phyloP scores from a whole-genome alignment of 2,113 vertebrate genomes.

The Dicentrarchus labrax region DNA sequence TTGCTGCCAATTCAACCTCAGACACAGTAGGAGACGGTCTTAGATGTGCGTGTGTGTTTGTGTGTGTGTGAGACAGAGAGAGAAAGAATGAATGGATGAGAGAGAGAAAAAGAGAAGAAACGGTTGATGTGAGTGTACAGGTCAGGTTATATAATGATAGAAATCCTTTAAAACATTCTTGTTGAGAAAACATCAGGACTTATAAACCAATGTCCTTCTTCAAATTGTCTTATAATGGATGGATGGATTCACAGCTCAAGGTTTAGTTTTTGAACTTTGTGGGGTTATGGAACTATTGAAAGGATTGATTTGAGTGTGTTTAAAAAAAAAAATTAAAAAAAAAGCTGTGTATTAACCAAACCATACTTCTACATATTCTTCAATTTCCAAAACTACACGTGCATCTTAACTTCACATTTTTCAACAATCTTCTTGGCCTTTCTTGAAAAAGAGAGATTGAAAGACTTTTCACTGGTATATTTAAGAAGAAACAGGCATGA shows the following conservation, averaged over 20 bases:
- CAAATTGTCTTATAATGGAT: background rate
- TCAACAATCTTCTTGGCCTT: background rate
- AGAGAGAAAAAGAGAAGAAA: background rate
- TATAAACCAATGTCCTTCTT: background rate
- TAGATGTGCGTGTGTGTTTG: conserved; percentile 8
- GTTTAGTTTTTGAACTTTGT: background rate
- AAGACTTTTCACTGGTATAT: background rate
- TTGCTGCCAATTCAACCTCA: conserved; percentile 26
- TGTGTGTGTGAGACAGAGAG: background rate
- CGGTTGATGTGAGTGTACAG: background rate
- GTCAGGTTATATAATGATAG: background rate
- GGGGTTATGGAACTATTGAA: background rate
- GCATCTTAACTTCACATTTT: background rate
- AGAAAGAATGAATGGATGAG: background rate
- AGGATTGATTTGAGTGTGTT: background rate
- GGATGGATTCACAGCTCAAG: background rate
- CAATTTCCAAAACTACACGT: background rate
- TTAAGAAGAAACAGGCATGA: background rate
- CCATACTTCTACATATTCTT: background rate
- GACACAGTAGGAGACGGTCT: conserved; percentile 18
- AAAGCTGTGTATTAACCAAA: background rate
- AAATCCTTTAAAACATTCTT: background rate
- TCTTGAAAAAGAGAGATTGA: background rate
- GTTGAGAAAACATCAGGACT: background rate
- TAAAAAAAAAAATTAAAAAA: background rate